phyloP scores from a whole-genome alignment of 2,113 vertebrate genomes.

The Noturus placidus region DNA sequence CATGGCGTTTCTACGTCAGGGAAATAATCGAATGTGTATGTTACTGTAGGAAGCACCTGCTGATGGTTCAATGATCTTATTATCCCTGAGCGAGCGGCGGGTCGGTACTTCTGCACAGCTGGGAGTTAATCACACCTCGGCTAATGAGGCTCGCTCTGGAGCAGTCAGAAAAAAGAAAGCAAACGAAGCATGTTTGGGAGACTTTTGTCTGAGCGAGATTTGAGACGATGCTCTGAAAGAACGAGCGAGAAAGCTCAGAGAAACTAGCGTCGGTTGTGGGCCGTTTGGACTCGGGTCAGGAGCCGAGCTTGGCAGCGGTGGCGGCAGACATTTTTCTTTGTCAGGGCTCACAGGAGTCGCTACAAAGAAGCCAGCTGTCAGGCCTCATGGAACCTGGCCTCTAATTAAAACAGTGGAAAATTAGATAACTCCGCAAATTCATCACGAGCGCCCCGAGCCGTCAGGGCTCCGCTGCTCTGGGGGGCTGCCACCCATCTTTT shows the following conservation, averaged over 20 bases:
- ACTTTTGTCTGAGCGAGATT: conserved; percentile 22
- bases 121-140: conserved; percentile 64
- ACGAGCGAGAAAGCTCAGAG: not conserved
- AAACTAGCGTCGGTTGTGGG: not conserved
- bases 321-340: conserved; percentile 89
- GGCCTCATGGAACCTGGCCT: conserved; percentile 88
- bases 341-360: conserved; percentile 87
- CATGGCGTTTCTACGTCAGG: conserved; percentile 56
- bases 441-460: conserved; percentile 90
- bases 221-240: conserved; percentile 22
- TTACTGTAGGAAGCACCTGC: conserved; percentile 63
- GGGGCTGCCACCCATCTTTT: conserved; percentile 88
- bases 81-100: conserved; percentile 59
- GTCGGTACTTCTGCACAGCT: conserved; percentile 62
- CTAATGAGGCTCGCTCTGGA: conserved; percentile 68
- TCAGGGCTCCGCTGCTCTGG: conserved; percentile 73
- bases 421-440: conserved; percentile 98
- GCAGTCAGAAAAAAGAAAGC: conserved; percentile 53
- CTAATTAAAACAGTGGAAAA: conserved; percentile 99
- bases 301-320: conserved; percentile 81
- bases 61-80: conserved; percentile 64
- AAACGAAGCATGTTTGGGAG: conserved; percentile 33
- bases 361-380: conserved; percentile 92
- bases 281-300: conserved; percentile 71
- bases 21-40: not conserved